phyloP scores from a whole-genome alignment of 2,797 vertebrate species.

The Clarias pachynema region DNA sequence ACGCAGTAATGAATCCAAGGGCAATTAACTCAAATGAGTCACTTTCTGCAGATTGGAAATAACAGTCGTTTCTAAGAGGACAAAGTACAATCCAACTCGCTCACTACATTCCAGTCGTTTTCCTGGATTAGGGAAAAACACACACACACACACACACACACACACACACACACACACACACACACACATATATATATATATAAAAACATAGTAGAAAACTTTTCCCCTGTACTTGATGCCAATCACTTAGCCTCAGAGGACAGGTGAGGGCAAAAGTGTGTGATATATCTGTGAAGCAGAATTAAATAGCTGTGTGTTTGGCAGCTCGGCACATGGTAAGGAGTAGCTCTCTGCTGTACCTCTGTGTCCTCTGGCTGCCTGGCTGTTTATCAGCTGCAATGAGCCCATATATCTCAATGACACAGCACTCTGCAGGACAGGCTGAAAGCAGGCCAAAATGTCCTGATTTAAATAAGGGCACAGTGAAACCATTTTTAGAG shows the following conservation, averaged over 20 bases:
- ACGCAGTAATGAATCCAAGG: conserved; percentile 40
- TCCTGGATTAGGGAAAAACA: not conserved
- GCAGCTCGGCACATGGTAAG: conserved; percentile 30
- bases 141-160: too few relatives aligned
- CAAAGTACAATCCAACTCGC: not conserved
- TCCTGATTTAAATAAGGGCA: conserved; percentile 48
- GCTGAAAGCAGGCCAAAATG: conserved; percentile 31
- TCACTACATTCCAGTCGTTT: not conserved
- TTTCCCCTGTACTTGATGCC: conserved; percentile 4
- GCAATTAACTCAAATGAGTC: conserved; percentile 49
- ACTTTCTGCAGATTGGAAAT: conserved; percentile 23
- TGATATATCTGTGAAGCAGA: conserved; percentile 22
- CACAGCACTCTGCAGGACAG: conserved; percentile 43
- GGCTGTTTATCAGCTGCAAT: conserved; percentile 51
- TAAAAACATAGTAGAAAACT: not conserved
- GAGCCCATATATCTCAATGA: conserved; percentile 56
- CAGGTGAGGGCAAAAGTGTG: conserved; percentile 17
- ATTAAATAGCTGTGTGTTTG: conserved; percentile 39
- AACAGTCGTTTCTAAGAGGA: conserved; percentile 14
- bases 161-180: not conserved
- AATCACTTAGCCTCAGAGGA: conserved; percentile 19
- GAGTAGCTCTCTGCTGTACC: conserved; percentile 19
- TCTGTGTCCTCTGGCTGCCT: conserved; percentile 52
- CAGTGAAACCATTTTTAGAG: conserved; percentile 15
- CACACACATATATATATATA: too few relatives aligned